Conservation (phyloP, 1,140 invertebrate genomes). For the Belonocnema kinseyi region DNA sequence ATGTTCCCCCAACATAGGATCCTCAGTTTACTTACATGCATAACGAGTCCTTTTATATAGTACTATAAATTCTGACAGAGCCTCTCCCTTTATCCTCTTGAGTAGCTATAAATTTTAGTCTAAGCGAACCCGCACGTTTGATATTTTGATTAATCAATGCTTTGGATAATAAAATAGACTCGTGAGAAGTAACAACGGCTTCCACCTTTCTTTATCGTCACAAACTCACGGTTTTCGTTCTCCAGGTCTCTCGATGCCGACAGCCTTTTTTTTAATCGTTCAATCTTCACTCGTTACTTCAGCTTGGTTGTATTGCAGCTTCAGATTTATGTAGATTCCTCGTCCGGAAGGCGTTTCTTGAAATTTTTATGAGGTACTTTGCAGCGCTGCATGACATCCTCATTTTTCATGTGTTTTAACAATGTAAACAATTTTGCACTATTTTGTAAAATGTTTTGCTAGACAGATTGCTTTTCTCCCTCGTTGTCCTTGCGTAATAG, state of each 20-base stretch:
- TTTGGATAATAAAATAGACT: background rate
- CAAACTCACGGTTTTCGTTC: background rate
- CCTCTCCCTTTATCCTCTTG: background rate
- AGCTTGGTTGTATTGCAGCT: too few species aligned
- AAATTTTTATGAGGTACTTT: too few species aligned
- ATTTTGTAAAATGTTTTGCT: background rate
- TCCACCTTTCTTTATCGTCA: background rate
- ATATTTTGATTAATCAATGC: constrained; percentile 16
- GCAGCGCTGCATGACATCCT: background rate
- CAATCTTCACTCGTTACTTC: too few species aligned
- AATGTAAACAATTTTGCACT: background rate
- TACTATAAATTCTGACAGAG: background rate
- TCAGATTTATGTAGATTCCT: too few species aligned
- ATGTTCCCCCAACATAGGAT: too few species aligned
- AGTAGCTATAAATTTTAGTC: background rate
- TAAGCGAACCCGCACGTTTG: background rate
- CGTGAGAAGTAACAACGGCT: background rate
- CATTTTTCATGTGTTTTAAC: background rate
- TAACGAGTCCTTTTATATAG: too few species aligned
- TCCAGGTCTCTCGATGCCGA: background rate
- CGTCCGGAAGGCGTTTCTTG: too few species aligned
- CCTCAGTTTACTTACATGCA: too few species aligned
- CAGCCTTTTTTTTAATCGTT: background rate
- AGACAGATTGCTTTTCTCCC: background rate
- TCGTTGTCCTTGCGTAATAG: constrained; percentile 5